Evolutionary conservation across 2,888 invertebrate genomes (phyloP).

Genomic region (Physocephala rufipes): DNA sequence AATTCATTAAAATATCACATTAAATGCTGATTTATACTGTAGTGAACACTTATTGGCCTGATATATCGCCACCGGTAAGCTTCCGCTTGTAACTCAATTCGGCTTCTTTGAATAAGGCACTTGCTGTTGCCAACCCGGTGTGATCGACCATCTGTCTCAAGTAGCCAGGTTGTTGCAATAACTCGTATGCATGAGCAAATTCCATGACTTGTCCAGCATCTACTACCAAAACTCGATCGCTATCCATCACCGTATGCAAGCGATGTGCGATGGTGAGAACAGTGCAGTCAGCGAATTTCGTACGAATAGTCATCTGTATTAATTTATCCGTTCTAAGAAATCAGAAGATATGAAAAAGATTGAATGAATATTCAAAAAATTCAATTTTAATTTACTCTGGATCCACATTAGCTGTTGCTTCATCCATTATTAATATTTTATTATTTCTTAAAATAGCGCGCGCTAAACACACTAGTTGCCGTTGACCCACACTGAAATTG

Average conservation of each 20-base stretch:
- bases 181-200: conserved; percentile 78
- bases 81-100: conserved; percentile 64
- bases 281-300: conserved; percentile 82
- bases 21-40: conserved; percentile 13
- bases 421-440: conserved; percentile 85
- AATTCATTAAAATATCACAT: conserved; percentile 29
- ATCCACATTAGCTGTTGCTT: conserved; percentile 93
- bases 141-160: conserved; percentile 76
- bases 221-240: conserved; percentile 86
- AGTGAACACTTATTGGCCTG: conserved; percentile 38
- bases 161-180: conserved; percentile 69
- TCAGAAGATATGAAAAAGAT: conserved; percentile 31
- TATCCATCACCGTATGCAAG: conserved; percentile 90
- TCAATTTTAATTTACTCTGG: conserved; percentile 68
- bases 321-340: conserved; percentile 78
- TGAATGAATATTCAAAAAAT: conserved; percentile 47
- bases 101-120: conserved; percentile 70
- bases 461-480: conserved; percentile 88
- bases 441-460: conserved; percentile 82
- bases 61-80: conserved; percentile 41
- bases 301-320: conserved; percentile 84
- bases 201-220: conserved; percentile 78
- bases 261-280: conserved; percentile 92
- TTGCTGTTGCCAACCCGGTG: conserved; percentile 72
- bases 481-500: conserved; percentile 88